Base-by-base conservation (phyloP, 2,888 invertebrate genomes). In the Ommatoiulus sabulosus region DNA sequence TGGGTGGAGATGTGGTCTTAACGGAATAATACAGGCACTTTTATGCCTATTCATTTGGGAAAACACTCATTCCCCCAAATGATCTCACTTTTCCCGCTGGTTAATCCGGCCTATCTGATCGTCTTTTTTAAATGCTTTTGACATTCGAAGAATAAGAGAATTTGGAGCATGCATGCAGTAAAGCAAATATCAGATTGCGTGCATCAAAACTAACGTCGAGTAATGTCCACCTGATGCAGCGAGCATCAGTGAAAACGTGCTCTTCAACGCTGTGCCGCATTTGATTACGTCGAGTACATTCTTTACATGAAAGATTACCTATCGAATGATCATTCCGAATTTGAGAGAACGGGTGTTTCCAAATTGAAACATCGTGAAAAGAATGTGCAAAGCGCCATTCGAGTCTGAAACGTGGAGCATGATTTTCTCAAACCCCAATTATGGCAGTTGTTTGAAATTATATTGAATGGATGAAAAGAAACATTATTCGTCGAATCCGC, bases 1-100 rank as follows among this genome's bases (percentile, higher is more conserved):
- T 72, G 72, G 72, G 72, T 72, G 72, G 72, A 72, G 72, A 72
- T 72, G 72, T 72, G 72, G 20, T 24, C 72, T 35, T 72, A 72
- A 10, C 72, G 7, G 24, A n/a, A 24, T 24, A 72, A 72, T n/a
- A 72, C 20, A 72, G 72, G 24, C 24, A 24, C 63, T 72, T 72
- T 72, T 72, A 1, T 63, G 72, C 24, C 72, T 24, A 72, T 24
- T 72, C 72, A 72, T 17, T 5, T 72, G 24, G 1, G 10, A 72
- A 72, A 72, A 72, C 3, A 20, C 63, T 63, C 20, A 72, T 72
- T 72, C 24, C 72, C 72, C 5, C 20, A 24, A 72, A 72, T 24
- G 20, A 72, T 72, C 72, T 24, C 35, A 52, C 20, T 24, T 72
- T 24, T n/a, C 72, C 24, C 72, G 24, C 24, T 72, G 72, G 20